phyloP scores from a whole-genome alignment of 2,797 vertebrate genomes.

The Mionectes olivaceus region DNA sequence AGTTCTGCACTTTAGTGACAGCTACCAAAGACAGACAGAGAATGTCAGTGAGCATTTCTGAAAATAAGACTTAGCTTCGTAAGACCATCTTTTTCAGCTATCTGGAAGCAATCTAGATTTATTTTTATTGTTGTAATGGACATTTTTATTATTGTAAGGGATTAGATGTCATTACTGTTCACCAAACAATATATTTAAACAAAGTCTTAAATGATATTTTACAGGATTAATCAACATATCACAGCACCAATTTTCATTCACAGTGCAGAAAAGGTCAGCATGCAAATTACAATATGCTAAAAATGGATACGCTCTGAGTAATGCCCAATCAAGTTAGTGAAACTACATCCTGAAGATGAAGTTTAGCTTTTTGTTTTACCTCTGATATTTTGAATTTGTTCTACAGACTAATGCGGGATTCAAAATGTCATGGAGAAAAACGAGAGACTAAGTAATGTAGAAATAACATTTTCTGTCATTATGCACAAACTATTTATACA shows the following conservation, averaged over 20 bases:
- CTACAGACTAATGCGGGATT: neutral
- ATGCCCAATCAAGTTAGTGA: constrained; percentile 55
- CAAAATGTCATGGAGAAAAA: constrained; percentile 62
- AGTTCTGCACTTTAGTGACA: neutral
- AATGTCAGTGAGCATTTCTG: neutral
- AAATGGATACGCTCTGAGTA: constrained; percentile 28
- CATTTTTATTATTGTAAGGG: neutral
- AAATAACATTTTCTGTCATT: constrained; percentile 39
- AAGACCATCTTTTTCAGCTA: neutral
- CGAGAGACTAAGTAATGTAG: constrained; percentile 34
- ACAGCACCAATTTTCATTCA: constrained; percentile 11
- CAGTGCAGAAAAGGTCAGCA: constrained; percentile 50
- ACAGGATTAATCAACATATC: neutral
- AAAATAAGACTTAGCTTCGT: neutral
- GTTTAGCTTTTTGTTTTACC: constrained; percentile 54
- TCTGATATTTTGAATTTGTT: constrained; percentile 41
- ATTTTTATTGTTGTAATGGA: neutral
- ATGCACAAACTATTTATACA: constrained; percentile 1
- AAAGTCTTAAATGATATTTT: neutral
- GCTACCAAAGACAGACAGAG: neutral
- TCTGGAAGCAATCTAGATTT: neutral
- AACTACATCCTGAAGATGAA: constrained; percentile 47
- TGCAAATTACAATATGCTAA: constrained; percentile 50
- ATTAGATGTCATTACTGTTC: neutral
- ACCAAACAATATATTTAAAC: neutral